These are phyloP conservation scores for Menidia menidia DNA, from an alignment of 2,797 vertebrate species.

Conservation along the genomic window DNA sequence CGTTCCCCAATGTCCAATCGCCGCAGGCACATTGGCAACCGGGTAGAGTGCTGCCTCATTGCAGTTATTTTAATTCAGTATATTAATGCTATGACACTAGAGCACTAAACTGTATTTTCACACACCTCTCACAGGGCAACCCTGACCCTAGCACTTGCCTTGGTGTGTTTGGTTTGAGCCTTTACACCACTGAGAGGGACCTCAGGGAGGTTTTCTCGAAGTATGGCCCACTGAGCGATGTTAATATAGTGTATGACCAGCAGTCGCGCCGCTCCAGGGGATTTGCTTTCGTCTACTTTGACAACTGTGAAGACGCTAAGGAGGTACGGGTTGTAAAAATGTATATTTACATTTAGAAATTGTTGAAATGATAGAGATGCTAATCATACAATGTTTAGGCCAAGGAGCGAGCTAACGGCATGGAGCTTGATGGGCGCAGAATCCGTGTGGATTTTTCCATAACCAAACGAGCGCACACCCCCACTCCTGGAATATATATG, in stretches of 20 bases:
- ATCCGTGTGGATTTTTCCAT: constrained; percentile 97
- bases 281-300: constrained; percentile 98
- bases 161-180: constrained; percentile 95
- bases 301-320: constrained; percentile 92
- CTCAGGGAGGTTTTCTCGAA: constrained; percentile 97
- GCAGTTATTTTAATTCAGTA: too few relatives aligned
- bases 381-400: constrained; percentile 79
- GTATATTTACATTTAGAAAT: not conserved
- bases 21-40: constrained; percentile 93
- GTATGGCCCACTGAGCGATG: constrained; percentile 91
- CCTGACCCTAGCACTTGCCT: constrained; percentile 95
- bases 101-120: too few relatives aligned
- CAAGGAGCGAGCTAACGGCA: constrained; percentile 96
- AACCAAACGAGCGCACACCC: constrained; percentile 96
- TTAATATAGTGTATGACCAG: constrained; percentile 96
- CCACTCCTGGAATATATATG: constrained; percentile 99
- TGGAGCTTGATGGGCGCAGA: constrained; percentile 96
- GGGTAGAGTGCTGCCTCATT: constrained; percentile 78
- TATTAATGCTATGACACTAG: too few relatives aligned
- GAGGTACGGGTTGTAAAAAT: constrained; percentile 81
- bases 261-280: constrained; percentile 96
- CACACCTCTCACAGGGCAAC: constrained; percentile 84
- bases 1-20: constrained; percentile 98
- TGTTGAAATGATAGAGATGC: not conserved
- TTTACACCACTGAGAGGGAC: constrained; percentile 96